Evolutionary conservation across 2,113 vertebrate genomes (phyloP).

Genomic region (Mirounga angustirostris): DNA sequence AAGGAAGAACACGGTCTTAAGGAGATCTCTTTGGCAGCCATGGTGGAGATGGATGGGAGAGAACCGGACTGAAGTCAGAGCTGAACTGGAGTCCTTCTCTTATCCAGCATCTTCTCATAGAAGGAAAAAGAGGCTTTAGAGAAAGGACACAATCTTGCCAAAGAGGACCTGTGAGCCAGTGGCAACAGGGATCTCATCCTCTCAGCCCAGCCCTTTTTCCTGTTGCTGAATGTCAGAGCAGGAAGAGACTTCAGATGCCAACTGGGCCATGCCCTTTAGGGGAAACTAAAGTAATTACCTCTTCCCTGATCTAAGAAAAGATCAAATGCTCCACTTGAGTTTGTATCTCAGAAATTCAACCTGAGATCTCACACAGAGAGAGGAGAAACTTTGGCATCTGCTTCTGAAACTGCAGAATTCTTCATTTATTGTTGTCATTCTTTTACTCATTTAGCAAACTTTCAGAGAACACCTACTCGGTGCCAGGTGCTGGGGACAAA

Average conservation of each 20-base stretch:
- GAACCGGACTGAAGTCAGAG: neutral
- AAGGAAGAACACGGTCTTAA: neutral
- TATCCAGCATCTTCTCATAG: neutral
- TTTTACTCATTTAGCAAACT: conserved; percentile 16
- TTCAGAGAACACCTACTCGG: neutral
- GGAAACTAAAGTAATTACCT: conserved; percentile 2
- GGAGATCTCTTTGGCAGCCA: neutral
- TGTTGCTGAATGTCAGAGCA: neutral
- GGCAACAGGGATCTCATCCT: neutral
- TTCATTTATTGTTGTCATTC: conserved; percentile 12
- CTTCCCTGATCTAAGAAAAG: neutral
- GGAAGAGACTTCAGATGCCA: neutral
- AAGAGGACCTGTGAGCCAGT: neutral
- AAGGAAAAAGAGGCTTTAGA: neutral
- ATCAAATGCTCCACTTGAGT: neutral
- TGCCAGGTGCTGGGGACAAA: neutral
- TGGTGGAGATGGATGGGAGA: neutral
- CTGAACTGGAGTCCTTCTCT: neutral
- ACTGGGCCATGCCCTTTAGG: neutral
- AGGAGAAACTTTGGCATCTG: conserved; percentile 25
- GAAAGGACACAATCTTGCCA: neutral
- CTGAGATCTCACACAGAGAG: neutral
- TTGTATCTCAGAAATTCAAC: conserved; percentile 4
- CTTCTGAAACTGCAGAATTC: conserved; percentile 27
- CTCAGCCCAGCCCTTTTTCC: neutral